A percentile compares a stretch with the other conserved stretches of the same genome.
phyloP scores from a whole-genome alignment of 2,113 vertebrate genomes.

The Takifugu bimaculatus region DNA sequence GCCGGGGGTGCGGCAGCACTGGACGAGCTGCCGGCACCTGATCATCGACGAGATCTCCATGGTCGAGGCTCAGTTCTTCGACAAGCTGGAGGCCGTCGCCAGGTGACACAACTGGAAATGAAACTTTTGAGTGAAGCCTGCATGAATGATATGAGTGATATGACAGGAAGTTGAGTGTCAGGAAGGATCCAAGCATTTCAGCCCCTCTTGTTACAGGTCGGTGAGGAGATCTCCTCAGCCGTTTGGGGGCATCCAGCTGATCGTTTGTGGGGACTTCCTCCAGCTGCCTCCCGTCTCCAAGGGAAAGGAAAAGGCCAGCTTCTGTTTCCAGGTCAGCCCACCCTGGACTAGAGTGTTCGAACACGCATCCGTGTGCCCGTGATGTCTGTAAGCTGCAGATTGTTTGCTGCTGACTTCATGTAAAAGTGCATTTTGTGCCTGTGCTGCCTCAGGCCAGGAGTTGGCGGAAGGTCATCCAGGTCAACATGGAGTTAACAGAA shows the following conservation, averaged over 20 bases:
- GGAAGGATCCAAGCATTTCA: too few relatives aligned
- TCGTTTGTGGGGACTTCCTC: conserved; percentile 95
- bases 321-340: conserved; percentile 89
- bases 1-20: conserved; percentile 84
- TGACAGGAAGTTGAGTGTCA: neutral
- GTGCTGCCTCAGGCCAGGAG: conserved; percentile 79
- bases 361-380: too few relatives aligned
- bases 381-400: neutral
- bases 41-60: conserved; percentile 97
- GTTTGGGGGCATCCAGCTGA: conserved; percentile 96
- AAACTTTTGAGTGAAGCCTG: too few relatives aligned
- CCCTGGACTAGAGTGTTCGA: neutral
- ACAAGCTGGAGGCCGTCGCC: conserved; percentile 90
- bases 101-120: conserved; percentile 71
- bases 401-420: neutral
- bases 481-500: conserved; percentile 91
- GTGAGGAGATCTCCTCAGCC: conserved; percentile 84
- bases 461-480: conserved; percentile 88
- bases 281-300: conserved; percentile 90
- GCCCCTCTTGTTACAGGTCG: conserved; percentile 63
- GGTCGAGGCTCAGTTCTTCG: conserved; percentile 93
- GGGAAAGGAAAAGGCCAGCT: conserved; percentile 79
- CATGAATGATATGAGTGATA: neutral
- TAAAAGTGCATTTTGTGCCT: neutral
- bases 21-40: conserved; percentile 87